A percentile compares a stretch with the other conserved stretches of the same genome.
Evolutionary conservation across 2,888 invertebrate species (phyloP).

Genomic region (Baccha elongata): DNA sequence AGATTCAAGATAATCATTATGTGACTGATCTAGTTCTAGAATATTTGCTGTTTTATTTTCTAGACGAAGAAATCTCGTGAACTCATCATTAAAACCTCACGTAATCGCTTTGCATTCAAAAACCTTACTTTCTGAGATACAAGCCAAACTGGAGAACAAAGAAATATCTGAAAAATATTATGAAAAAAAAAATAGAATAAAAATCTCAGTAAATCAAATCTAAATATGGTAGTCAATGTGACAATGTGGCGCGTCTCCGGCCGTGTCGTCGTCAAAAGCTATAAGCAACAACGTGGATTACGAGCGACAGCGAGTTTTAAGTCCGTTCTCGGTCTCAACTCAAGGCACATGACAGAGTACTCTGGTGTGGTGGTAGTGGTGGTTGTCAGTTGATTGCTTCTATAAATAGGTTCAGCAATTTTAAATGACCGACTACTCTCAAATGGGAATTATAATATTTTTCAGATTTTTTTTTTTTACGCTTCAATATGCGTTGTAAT

Average conservation of each 20-base stretch:
- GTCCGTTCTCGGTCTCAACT: conserved; percentile 22
- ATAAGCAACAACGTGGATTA: conserved; percentile 30
- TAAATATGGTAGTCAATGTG: conserved; percentile 38
- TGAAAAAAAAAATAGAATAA: background rate
- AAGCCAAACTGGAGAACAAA: conserved; percentile 7
- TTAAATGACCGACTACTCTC: conserved; percentile 34
- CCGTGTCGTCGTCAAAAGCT: background rate
- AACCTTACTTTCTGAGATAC: background rate
- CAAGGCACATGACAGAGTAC: conserved; percentile 17
- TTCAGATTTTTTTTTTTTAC: conserved; percentile 18
- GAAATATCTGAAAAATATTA: conserved; percentile 1
- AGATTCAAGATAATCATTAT: too few relatives aligned
- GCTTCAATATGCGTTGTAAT: conserved; percentile 66
- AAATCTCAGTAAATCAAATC: conserved; percentile 33
- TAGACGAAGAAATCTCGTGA: too few relatives aligned
- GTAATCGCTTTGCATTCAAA: background rate
- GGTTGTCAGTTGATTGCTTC: conserved; percentile 31
- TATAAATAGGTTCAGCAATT: conserved; percentile 62
- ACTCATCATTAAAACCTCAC: background rate
- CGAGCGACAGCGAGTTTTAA: conserved; percentile 15
- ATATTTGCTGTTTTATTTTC: too few relatives aligned
- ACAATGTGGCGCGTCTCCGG: conserved; percentile 17
- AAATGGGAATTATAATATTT: conserved; percentile 33
- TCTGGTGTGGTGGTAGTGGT: background rate
- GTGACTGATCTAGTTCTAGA: too few relatives aligned